Percentiles rank a stretch among this genome's conserved stretches.
Conservation (phyloP, 2,797 vertebrate species). For the Columba guinea region DNA sequence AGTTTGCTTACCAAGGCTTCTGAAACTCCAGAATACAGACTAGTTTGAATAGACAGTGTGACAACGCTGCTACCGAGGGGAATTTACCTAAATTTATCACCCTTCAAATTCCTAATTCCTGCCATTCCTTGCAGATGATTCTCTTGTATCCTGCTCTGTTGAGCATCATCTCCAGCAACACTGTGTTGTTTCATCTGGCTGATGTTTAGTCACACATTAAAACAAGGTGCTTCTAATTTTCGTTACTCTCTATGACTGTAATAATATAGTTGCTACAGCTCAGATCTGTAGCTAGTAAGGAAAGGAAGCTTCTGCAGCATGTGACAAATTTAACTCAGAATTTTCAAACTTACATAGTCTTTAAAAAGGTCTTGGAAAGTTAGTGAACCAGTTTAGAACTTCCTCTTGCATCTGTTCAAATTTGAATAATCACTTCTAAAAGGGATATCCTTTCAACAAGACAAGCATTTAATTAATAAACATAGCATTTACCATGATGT, state of each 20-base stretch:
- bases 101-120: background rate
- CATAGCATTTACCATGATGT: background rate
- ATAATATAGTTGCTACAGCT: background rate
- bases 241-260: background rate
- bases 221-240: background rate
- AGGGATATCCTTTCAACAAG: background rate
- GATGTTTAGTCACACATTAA: background rate
- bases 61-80: background rate
- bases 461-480: background rate
- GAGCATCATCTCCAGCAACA: background rate
- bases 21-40: background rate
- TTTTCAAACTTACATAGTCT: background rate
- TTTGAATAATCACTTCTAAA: slow-evolving; percentile 10
- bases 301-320: background rate
- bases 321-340: background rate
- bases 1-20: background rate
- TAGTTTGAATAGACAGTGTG: background rate
- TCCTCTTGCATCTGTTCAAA: background rate
- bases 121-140: background rate
- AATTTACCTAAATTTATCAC: background rate
- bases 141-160: background rate
- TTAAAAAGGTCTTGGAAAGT: slow-evolving; percentile 21
- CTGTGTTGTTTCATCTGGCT: rapidly evolving
- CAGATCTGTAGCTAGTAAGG: background rate
- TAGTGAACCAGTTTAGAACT: slow-evolving; percentile 17